A percentile compares a stretch with the other conserved stretches of the same genome.
Conservation (phyloP, 2,113 vertebrate genomes). For the Paradoxurus hermaphroditus region DNA sequence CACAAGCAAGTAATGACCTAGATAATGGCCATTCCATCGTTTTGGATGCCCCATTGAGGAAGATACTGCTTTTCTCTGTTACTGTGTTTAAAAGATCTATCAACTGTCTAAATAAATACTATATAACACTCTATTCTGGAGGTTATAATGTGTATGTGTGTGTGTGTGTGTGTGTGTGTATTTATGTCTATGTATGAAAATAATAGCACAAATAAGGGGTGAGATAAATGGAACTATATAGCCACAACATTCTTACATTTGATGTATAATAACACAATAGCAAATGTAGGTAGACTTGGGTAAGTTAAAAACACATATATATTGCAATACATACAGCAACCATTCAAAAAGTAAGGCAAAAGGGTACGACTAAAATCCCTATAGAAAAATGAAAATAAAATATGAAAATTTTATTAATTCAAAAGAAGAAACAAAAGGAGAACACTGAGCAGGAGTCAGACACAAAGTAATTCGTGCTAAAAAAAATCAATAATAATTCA, state of each 20-base stretch:
- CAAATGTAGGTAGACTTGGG: neutral
- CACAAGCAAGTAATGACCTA: neutral
- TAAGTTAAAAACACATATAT: neutral
- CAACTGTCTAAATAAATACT: neutral
- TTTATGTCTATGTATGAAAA: neutral
- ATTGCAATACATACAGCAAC: neutral
- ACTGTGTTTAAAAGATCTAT: neutral
- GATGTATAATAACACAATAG: neutral
- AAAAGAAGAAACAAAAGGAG: neutral
- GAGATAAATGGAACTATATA: neutral
- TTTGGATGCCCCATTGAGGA: neutral
- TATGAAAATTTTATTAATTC: neutral
- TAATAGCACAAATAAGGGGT: neutral
- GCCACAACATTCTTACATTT: neutral
- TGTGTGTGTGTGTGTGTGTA: neutral
- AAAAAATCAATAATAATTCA: neutral
- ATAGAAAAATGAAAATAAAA: neutral
- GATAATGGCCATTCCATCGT: neutral
- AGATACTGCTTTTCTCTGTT: neutral
- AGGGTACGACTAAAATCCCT: neutral
- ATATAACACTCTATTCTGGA: neutral
- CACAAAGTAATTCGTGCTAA: neutral
- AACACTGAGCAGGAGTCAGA: neutral
- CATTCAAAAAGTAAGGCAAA: neutral
- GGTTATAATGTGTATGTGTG: neutral